These are phyloP conservation scores for Schizaphis graminum DNA, from an alignment of 2,888 invertebrate species.

Conservation along the genomic window DNA sequence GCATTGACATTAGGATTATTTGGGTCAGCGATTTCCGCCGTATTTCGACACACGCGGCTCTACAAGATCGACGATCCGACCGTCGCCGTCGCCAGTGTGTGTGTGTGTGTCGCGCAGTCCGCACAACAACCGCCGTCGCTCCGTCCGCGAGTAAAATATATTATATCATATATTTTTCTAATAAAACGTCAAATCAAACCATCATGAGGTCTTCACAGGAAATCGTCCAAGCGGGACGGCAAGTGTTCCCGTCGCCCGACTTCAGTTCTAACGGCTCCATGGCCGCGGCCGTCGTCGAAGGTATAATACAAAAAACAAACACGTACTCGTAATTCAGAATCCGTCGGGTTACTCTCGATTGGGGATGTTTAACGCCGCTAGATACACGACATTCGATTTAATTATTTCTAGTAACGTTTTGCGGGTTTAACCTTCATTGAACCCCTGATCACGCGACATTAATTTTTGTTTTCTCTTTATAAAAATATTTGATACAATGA, in stretches of 20 bases:
- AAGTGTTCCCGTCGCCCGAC: background rate
- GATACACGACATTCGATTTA: background rate
- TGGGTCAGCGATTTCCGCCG: constrained; percentile 12
- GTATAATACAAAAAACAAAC: background rate
- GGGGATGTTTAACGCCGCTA: background rate
- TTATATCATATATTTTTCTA: background rate
- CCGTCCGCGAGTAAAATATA: background rate
- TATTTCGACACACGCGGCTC: constrained; percentile 6
- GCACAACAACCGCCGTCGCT: background rate
- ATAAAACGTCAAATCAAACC: background rate
- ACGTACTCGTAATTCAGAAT: background rate
- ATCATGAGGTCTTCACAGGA: constrained; percentile 32
- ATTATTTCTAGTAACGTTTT: background rate
- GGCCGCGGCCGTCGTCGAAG: constrained; percentile 1
- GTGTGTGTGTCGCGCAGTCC: background rate
- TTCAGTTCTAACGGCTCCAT: background rate
- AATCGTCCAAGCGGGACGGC: background rate
- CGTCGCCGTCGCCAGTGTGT: background rate
- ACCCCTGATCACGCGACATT: background rate
- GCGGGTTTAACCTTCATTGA: no score
- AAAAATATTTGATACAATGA: background rate
- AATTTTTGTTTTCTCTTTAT: background rate
- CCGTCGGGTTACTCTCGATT: background rate
- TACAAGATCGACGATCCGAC: constrained; percentile 8
- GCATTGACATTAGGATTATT: background rate